Base-by-base conservation (phyloP, 2,888 invertebrate species). In the Phymatocera aterrima region DNA sequence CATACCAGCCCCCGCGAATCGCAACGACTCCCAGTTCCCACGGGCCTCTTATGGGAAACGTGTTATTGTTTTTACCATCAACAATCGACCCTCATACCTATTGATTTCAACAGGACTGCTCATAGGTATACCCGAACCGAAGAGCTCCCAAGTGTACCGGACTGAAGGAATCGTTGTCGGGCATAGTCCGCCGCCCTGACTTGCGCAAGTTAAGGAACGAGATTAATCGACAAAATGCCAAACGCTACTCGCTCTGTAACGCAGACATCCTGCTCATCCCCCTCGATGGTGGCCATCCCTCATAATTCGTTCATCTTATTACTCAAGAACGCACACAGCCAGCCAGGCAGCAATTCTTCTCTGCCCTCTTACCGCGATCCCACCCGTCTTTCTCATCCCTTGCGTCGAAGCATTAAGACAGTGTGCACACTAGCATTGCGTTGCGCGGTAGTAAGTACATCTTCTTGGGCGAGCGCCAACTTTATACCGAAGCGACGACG, bases 381-480 rank as follows among this genome's bases (percentile, higher is more conserved):
- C 34, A 43, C 6, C 31, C 24, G 43, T 72, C 51, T 51, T 72
- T 51, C 18, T 43, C 51, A n/a, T 68, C 46, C 68, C 46, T 68
- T 40, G n/a, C 24, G 24, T 21, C 68, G n/a, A 21, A 15, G 46
- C 15, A 34, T 51, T 34, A 34, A 72, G 72, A 51, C 48, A 51
- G 72, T 72, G 43, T 51, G 72, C 51, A n/a, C n/a, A 72, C 34
- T 34, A 40, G 51, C 75, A 60, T 60, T 43, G 57, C 57, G 37
- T 57, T 24, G 40, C 54, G 28, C 75, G 75, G 75, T 75, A 75
- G 75, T 75, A 37, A 57, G 75, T 75, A 75, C 57, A 75, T 75
- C 75, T 60, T 75, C 75, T 57, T 75, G 75, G 75, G 57, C 43
- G 43, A 75, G 75, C 34, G 75, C 75, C 75, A 75, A 75, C 75